Evolutionary conservation across 2,113 vertebrate genomes (phyloP).

Genomic region (Anoplopoma fimbria): DNA sequence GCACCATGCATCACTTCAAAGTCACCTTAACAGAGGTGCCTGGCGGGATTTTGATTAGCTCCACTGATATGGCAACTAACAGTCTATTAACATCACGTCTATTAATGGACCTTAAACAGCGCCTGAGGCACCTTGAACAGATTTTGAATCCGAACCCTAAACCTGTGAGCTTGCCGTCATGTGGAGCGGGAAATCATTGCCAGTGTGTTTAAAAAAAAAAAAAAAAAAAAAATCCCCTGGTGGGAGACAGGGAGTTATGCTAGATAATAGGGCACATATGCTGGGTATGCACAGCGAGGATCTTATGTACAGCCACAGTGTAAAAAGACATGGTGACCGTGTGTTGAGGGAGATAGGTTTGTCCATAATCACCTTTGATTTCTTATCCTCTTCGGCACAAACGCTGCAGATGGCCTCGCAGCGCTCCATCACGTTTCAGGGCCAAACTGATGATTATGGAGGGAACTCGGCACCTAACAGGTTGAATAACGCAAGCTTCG

Average conservation of each 20-base stretch:
- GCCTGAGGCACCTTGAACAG: neutral
- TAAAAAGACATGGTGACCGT: neutral
- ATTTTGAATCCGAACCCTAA: conserved; percentile 31
- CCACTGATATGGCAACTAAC: conserved; percentile 34
- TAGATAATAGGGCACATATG: conserved; percentile 34
- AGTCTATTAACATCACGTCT: conserved; percentile 39
- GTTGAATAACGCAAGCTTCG: conserved; percentile 35
- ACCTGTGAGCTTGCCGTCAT: conserved; percentile 5
- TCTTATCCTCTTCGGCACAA: conserved; percentile 30
- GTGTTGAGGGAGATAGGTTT: conserved; percentile 1
- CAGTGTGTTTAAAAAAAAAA: conserved; percentile 13
- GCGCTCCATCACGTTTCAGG: conserved; percentile 4
- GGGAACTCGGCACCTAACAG: conserved; percentile 10
- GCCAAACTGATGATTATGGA: conserved; percentile 42
- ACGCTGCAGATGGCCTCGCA: conserved; percentile 7
- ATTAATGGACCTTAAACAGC: conserved; percentile 23
- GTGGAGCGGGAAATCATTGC: conserved; percentile 27
- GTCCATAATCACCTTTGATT: conserved; percentile 40
- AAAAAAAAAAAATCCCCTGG: neutral
- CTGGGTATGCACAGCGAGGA: conserved; percentile 15
- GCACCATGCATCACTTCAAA: conserved; percentile 50
- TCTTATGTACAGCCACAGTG: neutral
- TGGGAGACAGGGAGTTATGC: conserved; percentile 6
- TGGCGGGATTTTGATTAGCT: conserved; percentile 50
- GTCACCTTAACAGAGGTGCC: conserved; percentile 66